Evolutionary conservation across 92 coral and sea anemone genomes (phyloP).

Genomic region (Bergia sp.): DNA sequence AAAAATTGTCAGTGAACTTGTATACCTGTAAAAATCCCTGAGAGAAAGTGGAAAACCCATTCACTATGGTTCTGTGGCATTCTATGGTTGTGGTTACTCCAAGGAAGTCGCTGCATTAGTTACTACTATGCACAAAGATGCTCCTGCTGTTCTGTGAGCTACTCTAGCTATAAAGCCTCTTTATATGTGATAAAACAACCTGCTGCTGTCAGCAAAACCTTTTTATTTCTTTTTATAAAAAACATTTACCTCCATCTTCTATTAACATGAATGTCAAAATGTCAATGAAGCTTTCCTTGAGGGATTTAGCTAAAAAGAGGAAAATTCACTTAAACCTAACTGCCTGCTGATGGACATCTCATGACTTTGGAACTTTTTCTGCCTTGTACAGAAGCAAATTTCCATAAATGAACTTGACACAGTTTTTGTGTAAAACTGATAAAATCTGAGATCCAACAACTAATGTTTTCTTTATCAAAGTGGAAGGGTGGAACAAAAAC

Average conservation of each 20-base stretch:
- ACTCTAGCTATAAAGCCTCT: background rate
- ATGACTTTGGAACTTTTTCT: background rate
- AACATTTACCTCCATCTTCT: constrained; percentile 19
- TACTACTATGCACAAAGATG: background rate
- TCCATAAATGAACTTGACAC: constrained; percentile 29
- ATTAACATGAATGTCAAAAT: constrained; percentile 16
- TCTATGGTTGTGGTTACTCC: background rate
- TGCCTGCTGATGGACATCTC: constrained; percentile 10
- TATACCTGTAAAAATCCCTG: constrained; percentile 28
- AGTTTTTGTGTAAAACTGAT: constrained; percentile 26
- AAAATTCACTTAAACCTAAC: constrained; percentile 23
- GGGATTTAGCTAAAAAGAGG: constrained; percentile 23
- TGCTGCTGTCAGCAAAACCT: constrained; percentile 23
- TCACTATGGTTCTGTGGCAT: constrained; percentile 14
- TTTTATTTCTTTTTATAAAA: background rate
- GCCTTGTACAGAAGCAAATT: background rate
- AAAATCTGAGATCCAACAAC: constrained; percentile 21
- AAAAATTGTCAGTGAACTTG: background rate
- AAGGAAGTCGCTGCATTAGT: constrained; percentile 21
- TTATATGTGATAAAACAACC: constrained; percentile 14
- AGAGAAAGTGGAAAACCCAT: constrained; percentile 43
- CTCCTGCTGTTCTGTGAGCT: background rate
- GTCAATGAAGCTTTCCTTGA: constrained; percentile 12
- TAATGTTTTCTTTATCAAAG: constrained; percentile 6
- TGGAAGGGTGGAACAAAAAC: constrained; percentile 12